Percentiles rank a stretch among this genome's conserved stretches.
phyloP scores from a whole-genome alignment of 2,113 vertebrate genomes.

The Scophthalmus maximus region DNA sequence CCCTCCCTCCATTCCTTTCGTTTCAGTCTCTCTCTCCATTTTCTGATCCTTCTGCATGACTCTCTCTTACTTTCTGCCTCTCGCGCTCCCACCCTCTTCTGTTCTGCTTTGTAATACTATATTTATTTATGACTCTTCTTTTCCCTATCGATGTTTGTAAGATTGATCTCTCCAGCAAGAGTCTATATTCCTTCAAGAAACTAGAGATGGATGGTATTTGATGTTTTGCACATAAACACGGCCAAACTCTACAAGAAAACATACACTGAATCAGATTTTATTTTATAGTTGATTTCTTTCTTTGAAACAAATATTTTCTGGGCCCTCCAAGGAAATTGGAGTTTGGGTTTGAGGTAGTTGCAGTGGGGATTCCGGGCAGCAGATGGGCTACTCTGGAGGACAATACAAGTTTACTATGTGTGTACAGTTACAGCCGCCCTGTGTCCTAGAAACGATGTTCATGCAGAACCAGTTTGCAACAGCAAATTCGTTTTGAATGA shows the following conservation, averaged over 20 bases:
- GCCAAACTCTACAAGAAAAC: background rate
- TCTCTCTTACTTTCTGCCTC: background rate
- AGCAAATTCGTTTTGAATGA: no score
- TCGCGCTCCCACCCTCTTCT: background rate
- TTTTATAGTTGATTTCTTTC: background rate
- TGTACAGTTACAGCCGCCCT: background rate
- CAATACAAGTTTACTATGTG: background rate
- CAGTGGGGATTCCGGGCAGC: background rate
- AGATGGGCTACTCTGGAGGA: background rate
- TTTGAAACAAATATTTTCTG: background rate
- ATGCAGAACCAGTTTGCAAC: background rate
- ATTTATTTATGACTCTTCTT: constrained; percentile 20
- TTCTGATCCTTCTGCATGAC: background rate
- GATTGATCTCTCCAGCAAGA: constrained; percentile 1
- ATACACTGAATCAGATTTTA: background rate
- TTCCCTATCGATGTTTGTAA: constrained; percentile 3
- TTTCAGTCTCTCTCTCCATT: constrained; percentile 5
- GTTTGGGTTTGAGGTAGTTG: background rate
- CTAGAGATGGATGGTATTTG: background rate
- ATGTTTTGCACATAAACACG: background rate
- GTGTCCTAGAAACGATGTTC: no score
- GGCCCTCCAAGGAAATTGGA: no score
- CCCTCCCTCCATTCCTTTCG: background rate
- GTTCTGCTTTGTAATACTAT: constrained; percentile 5
- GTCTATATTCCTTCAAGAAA: background rate